Evolutionary conservation across 2,113 vertebrate species (phyloP), one percentile per base, ranked within the genome.

Genomic region (Ameiurus melas): DNA sequence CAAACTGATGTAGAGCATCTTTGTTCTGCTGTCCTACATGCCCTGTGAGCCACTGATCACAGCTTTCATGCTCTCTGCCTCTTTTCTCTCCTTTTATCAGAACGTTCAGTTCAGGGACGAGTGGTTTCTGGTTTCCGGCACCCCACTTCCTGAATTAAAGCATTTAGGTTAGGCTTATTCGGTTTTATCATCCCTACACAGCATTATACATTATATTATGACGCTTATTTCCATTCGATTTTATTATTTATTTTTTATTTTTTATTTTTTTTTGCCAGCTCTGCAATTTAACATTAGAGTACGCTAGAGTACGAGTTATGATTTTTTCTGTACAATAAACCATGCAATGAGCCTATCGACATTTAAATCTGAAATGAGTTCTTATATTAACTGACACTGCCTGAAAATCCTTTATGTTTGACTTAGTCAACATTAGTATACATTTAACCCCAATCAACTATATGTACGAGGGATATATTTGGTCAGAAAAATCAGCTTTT

Each of bases 1-100:
- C 62, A 14, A 85, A 60, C 51, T 78, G 68, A 58, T 86, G 68
- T 85, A 36, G 58, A 60, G 64, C 20, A 22, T 85, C 85, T 91
- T 91, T 88, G 87, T 88, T 89, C 85, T 84, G 64, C 62, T 84
- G 89, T 85, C 89, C 89, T 66, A 22, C 62, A 82, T 87, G 64
- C 30, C 78, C 73, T 57, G 39, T 36, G 25, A 77, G 64, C 78
- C 30, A 70, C 25, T 39, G 70, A 79, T 79, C 60, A 22, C 68
- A 88, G 85, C 64, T 86, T 86, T 83, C 36, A 75, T 62, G 85
- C 30, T 78, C 89, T 64, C 79, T 39, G 47, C 73, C 62, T 51
- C 64, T 62, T 81, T 90, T 51, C 47, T 85, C 70, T 68, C 17
- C 81, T 85, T 87, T 85, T 68, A 77, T 89, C 75, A 30, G 64